These are phyloP conservation scores for Meta bourneti DNA, from an alignment of 2,888 invertebrate species.

Conservation along the genomic window DNA sequence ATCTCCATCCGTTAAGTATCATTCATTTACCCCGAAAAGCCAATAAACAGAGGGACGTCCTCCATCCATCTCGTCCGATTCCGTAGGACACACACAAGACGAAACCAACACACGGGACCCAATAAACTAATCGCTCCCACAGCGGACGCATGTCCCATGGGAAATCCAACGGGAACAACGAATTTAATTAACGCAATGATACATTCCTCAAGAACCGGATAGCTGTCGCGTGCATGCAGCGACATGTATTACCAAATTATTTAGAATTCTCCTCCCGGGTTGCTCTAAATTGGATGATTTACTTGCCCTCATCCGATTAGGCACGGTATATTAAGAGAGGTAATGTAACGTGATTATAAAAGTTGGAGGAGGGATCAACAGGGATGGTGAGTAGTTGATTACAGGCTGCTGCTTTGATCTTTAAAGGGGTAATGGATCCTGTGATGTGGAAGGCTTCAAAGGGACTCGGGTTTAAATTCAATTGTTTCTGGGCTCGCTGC, in stretches of 20 bases:
- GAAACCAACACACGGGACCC: not conserved
- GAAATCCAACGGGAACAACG: not conserved
- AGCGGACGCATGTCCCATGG: not conserved
- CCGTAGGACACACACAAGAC: not conserved
- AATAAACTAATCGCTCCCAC: not conserved
- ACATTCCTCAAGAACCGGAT: conserved; percentile 16
- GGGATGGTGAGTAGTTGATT: conserved; percentile 41
- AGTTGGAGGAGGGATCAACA: conserved; percentile 33
- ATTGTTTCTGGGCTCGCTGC: not conserved
- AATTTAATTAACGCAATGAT: conserved; percentile 57
- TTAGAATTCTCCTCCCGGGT: not conserved
- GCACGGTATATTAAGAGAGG: conserved; percentile 47
- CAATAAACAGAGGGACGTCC: not conserved
- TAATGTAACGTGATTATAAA: conserved; percentile 66
- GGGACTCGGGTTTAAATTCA: not conserved
- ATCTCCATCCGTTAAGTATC: not conserved
- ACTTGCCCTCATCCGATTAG: conserved; percentile 55
- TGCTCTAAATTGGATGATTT: conserved; percentile 56
- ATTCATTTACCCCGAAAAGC: not conserved
- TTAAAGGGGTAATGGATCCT: conserved; percentile 23
- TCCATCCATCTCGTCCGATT: not conserved
- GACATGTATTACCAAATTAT: not conserved
- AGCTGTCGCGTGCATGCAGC: not conserved
- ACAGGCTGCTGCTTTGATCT: conserved; percentile 47
- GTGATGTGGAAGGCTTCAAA: not conserved